phyloP scores from a whole-genome alignment of 2,888 invertebrate species.

The Drosophila mettleri region DNA sequence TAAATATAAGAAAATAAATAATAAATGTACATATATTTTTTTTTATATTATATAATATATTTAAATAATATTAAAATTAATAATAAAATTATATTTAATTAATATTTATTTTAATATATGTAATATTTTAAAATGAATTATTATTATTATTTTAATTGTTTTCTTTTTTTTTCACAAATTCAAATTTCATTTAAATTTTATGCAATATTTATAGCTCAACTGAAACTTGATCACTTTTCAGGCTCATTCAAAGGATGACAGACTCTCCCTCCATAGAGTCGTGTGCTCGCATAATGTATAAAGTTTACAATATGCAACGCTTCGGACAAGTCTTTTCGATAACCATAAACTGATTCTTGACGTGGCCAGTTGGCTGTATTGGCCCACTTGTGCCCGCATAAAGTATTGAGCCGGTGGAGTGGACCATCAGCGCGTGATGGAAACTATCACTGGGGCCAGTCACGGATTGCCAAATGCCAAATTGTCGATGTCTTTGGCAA shows the following conservation, averaged over 20 bases:
- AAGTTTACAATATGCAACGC: background rate
- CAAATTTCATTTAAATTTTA: no score
- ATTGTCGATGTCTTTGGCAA: constrained; percentile 39
- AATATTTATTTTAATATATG: no score
- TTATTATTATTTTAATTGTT: no score
- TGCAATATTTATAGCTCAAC: no score
- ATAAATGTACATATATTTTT: no score
- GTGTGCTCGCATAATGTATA: background rate
- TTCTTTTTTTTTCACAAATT: no score
- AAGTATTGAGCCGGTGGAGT: background rate
- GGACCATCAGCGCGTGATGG: constrained; percentile 35
- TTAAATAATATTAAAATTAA: no score
- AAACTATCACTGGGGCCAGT: constrained; percentile 33
- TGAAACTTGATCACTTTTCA: background rate
- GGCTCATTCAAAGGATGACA: background rate
- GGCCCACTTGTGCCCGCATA: constrained; percentile 16
- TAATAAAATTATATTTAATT: no score
- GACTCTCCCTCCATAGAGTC: background rate
- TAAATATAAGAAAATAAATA: no score
- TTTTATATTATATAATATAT: no score
- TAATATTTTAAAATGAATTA: no score
- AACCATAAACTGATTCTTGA: background rate
- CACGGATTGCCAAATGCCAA: constrained; percentile 44
- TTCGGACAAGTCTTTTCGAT: background rate
- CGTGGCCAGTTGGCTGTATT: constrained; percentile 5